Conservation (phyloP, 2,797 vertebrate genomes). For the Euphonia xanthogaster region DNA sequence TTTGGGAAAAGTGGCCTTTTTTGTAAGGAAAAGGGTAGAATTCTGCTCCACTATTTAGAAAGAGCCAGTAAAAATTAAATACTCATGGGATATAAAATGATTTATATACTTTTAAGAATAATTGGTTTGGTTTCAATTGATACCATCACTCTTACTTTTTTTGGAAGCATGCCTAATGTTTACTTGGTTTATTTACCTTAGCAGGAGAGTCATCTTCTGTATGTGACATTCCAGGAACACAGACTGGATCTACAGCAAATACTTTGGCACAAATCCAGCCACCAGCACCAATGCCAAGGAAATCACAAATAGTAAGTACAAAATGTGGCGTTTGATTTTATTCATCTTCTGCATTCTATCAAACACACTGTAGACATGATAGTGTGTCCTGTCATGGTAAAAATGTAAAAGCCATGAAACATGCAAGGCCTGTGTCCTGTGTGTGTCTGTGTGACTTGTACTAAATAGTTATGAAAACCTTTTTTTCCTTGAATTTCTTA, state of each 20-base stretch:
- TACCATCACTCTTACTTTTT: background rate
- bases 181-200: background rate
- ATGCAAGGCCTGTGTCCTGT: background rate
- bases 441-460: background rate
- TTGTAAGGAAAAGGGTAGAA: background rate
- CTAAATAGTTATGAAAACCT: background rate
- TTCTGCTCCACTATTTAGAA: background rate
- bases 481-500: background rate
- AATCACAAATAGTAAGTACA: conserved; percentile 86
- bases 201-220: conserved; percentile 76
- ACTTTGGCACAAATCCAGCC: conserved; percentile 81
- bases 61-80: background rate
- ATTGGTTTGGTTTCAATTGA: background rate
- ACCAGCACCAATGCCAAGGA: conserved; percentile 88
- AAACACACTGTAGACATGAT: background rate
- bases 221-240: conserved; percentile 59
- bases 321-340: background rate
- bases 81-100: background rate
- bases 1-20: background rate
- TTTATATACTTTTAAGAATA: background rate
- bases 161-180: background rate
- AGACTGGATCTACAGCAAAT: conserved; percentile 72
- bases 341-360: background rate
- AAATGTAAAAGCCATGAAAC: background rate
- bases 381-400: background rate